Percentiles rank a stretch among this genome's conserved stretches.
Evolutionary conservation across 2,888 invertebrate species (phyloP).

Genomic region (Chirona hameri): DNA sequence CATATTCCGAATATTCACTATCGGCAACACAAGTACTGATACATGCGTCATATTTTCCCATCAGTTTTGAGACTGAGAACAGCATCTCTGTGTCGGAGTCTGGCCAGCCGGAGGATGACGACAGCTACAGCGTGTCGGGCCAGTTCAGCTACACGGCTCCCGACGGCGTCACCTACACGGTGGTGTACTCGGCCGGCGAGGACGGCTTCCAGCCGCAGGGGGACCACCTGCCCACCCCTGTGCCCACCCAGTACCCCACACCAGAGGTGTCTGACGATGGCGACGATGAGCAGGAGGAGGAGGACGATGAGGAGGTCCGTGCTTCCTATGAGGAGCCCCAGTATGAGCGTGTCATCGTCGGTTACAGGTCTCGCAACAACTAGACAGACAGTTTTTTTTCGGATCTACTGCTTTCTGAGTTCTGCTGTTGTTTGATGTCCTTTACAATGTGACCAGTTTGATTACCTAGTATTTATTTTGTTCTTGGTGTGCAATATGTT

Average conservation of each 20-base stretch:
- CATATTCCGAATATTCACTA: too few species aligned
- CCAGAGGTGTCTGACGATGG: neutral
- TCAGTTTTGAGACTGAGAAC: neutral
- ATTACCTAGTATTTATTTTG: too few species aligned
- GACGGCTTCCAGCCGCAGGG: neutral
- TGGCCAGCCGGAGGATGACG: neutral
- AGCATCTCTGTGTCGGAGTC: constrained; percentile 1
- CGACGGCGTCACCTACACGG: constrained; percentile 2
- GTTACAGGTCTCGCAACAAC: neutral
- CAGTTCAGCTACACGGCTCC: constrained; percentile 1
- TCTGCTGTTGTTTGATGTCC: too few species aligned
- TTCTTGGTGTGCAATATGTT: too few species aligned
- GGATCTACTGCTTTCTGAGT: too few species aligned
- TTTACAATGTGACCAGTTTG: too few species aligned
- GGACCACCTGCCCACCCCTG: neutral
- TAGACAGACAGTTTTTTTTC: neutral
- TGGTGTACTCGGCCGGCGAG: neutral
- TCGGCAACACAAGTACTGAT: too few species aligned
- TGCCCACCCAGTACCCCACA: neutral
- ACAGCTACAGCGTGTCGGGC: neutral
- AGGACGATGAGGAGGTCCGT: too few species aligned
- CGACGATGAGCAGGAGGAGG: too few species aligned
- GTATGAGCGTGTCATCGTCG: neutral
- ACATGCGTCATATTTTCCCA: too few species aligned
- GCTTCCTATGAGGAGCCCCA: neutral